These are phyloP conservation scores for Nephila pilipes DNA, from an alignment of 1,140 invertebrate genomes.

Conservation along the genomic window DNA sequence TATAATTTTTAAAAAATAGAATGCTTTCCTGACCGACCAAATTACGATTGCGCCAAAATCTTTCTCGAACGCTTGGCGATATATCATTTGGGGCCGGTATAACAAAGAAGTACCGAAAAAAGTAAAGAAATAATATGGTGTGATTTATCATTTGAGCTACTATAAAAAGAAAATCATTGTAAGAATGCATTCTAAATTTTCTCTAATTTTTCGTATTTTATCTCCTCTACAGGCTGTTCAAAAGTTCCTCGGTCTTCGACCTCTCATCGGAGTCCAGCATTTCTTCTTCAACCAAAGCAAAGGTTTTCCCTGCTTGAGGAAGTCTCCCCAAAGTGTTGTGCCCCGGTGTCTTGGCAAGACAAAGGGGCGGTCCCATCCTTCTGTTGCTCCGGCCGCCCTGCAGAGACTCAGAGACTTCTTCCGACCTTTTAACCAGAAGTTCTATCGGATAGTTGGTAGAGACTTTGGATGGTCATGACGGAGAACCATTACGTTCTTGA, in stretches of 20 bases:
- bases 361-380: constrained; percentile 83
- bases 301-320: constrained; percentile 83
- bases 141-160: too few relatives aligned
- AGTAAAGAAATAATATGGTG: too few relatives aligned
- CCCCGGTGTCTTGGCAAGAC: constrained; percentile 83
- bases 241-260: constrained; percentile 82
- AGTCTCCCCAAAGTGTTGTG: constrained; percentile 78
- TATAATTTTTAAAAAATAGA: too few relatives aligned
- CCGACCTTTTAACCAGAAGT: constrained; percentile 93
- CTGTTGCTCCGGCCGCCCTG: constrained; percentile 87
- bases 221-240: constrained; percentile 80
- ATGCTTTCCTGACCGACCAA: too few relatives aligned
- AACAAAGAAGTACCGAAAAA: too few relatives aligned
- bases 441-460: constrained; percentile 93
- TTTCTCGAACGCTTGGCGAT: too few relatives aligned
- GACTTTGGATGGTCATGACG: constrained; percentile 90
- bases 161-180: too few relatives aligned
- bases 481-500: background rate
- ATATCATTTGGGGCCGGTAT: too few relatives aligned
- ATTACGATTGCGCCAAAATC: too few relatives aligned
- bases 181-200: too few relatives aligned
- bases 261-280: constrained; percentile 80
- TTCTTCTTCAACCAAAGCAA: constrained; percentile 83
- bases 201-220: background rate
- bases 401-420: constrained; percentile 92